phyloP scores from a whole-genome alignment of 2,113 vertebrate species.

The Promerops cafer region DNA sequence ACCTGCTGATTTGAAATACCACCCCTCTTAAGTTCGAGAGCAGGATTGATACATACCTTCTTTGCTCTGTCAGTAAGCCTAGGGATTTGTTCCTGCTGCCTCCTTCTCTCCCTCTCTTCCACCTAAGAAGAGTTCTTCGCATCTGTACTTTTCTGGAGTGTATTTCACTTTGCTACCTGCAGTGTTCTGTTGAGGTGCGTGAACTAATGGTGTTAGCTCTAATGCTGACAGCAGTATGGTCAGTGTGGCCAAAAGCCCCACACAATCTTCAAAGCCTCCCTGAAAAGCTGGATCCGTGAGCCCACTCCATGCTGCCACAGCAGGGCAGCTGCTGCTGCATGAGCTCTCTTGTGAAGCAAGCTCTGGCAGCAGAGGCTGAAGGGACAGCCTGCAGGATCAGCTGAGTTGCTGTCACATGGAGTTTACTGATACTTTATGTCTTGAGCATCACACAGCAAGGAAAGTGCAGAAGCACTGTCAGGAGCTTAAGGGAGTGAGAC shows the following conservation, averaged over 20 bases:
- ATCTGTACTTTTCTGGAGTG: background rate
- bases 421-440: background rate
- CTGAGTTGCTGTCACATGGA: background rate
- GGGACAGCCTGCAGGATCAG: background rate
- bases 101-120: background rate
- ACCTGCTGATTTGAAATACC: background rate
- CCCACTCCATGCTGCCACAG: fast-evolving
- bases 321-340: background rate
- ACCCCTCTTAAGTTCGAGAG: background rate
- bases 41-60: background rate
- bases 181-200: background rate
- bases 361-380: background rate
- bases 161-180: background rate
- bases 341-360: background rate
- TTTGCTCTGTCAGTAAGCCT: background rate
- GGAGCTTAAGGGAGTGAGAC: background rate
- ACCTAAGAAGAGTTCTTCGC: background rate
- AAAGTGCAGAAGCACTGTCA: background rate
- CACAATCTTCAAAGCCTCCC: background rate
- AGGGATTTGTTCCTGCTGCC: background rate
- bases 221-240: background rate
- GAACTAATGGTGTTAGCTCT: background rate
- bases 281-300: background rate
- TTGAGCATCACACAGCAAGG: background rate
- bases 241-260: background rate